Base-by-base conservation (phyloP, 2,888 invertebrate species). In the Clanis bilineata region DNA sequence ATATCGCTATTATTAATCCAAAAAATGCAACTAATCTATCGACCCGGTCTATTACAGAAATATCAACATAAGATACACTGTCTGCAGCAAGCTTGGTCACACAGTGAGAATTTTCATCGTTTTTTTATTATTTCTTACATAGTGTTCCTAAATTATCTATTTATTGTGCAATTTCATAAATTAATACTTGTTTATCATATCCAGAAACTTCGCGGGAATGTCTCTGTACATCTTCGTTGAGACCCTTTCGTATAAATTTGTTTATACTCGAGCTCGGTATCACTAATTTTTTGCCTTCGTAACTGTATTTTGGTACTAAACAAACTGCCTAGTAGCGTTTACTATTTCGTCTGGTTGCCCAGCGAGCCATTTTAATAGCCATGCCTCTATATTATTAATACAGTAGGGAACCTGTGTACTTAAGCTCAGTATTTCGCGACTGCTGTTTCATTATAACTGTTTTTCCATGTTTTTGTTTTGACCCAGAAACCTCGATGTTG, bases 261-360 rank as follows among this genome's bases (percentile, higher is more conserved):
- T 45, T 45, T 28, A 36, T 36, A 22, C 22, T 47, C 22, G 23
- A 47, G 36, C 45, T 18, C 18, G 15, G 23, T 43, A 47, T 21
- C 47, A 38, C 54, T 15, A 58, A 28, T 59, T 59, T 54, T 41
- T 58, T 58, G 41, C 47, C 15, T 36, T 45, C 18, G 41, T 32
- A 59, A 54, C 25, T 41, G 41, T 54, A 54, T 59, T 59, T 41
- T 41, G n/a, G 10, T 54, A 43, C 25, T 41, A 41, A 59, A 41
- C 21, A 54, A 54, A 59, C 54, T 59, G 28, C 41, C 32, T 22
- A 32, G 28, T 21, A 25, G 15, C 44, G 32, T 47, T 57, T 57
- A 57, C 22, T 57, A 41, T 54, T 58, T 22, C 4, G 21, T 12
- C 41, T 28, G 15, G 32, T 12, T 41, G 21, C 15, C 23, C 36